Evolutionary conservation across 2,797 vertebrate species (phyloP).

Genomic region (Microctenopoma steveboyesi): DNA sequence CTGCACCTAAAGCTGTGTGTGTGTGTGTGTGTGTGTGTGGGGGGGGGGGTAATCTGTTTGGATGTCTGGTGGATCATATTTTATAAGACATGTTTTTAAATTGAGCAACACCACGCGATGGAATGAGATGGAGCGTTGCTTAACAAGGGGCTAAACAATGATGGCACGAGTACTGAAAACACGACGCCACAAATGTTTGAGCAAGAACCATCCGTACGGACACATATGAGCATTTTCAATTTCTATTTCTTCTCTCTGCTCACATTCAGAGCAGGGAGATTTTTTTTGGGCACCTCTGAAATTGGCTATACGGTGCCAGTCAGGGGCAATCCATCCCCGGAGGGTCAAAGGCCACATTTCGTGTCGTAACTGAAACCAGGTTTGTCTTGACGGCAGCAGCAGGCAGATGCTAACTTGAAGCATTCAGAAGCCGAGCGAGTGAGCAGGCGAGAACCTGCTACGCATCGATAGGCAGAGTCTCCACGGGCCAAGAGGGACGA

Average conservation of each 20-base stretch:
- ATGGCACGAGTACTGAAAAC: neutral
- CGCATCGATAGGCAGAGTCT: conserved; percentile 45
- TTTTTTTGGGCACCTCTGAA: conserved; percentile 38
- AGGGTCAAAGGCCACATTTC: conserved; percentile 28
- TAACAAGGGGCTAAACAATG: neutral
- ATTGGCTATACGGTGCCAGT: conserved; percentile 55
- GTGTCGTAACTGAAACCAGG: conserved; percentile 59
- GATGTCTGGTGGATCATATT: conserved; percentile 2
- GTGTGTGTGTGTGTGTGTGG: too few species aligned
- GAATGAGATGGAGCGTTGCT: neutral
- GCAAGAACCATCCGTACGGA: too few species aligned
- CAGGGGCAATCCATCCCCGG: conserved; percentile 28
- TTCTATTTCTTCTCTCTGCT: conserved; percentile 8
- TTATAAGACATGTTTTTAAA: neutral
- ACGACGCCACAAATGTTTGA: neutral
- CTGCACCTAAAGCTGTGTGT: too few species aligned
- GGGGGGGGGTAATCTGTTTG: neutral
- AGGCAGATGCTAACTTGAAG: conserved; percentile 60
- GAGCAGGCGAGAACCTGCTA: conserved; percentile 36
- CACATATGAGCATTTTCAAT: neutral
- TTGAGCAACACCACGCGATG: neutral
- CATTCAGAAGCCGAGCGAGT: conserved; percentile 35
- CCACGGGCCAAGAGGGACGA: conserved; percentile 39
- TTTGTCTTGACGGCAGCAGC: conserved; percentile 34
- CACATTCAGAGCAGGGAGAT: neutral